Evolutionary conservation across 2,888 invertebrate genomes (phyloP).

Genomic region (Orthosia cruda): DNA sequence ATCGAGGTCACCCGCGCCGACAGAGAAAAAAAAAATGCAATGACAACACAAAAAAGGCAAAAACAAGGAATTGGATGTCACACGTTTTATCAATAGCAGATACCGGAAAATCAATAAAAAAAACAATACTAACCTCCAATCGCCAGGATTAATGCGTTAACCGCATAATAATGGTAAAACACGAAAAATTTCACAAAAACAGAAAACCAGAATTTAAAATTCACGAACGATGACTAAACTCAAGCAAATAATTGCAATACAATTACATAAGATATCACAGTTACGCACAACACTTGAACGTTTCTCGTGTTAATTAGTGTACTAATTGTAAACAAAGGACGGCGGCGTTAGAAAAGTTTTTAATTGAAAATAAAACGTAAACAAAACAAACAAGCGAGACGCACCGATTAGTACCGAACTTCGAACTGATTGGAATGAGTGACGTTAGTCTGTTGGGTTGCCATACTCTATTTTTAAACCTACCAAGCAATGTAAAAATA

Average conservation of each 20-base stretch:
- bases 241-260: conserved; percentile 63
- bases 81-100: conserved; percentile 49
- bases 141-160: conserved; percentile 36
- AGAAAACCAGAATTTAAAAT: conserved; percentile 70
- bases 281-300: conserved; percentile 74
- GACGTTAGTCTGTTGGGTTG: conserved; percentile 61
- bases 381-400: conserved; percentile 75
- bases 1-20: conserved; percentile 78
- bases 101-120: conserved; percentile 45
- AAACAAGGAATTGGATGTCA: conserved; percentile 61
- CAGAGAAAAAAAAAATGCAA: conserved; percentile 78
- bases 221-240: conserved; percentile 72
- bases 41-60: conserved; percentile 77
- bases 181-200: conserved; percentile 68
- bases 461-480: conserved; percentile 31
- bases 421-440: conserved; percentile 67
- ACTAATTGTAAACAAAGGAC: conserved; percentile 69
- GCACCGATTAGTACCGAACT: conserved; percentile 70
- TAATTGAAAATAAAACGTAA: conserved; percentile 75
- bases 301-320: conserved; percentile 54
- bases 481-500: not conserved
- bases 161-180: conserved; percentile 43
- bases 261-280: conserved; percentile 76
- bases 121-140: conserved; percentile 57
- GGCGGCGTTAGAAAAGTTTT: conserved; percentile 65